A percentile compares a stretch with the other conserved stretches of the same genome.
Conservation (phyloP, 2,888 invertebrate species). For the Cabera pusaria region DNA sequence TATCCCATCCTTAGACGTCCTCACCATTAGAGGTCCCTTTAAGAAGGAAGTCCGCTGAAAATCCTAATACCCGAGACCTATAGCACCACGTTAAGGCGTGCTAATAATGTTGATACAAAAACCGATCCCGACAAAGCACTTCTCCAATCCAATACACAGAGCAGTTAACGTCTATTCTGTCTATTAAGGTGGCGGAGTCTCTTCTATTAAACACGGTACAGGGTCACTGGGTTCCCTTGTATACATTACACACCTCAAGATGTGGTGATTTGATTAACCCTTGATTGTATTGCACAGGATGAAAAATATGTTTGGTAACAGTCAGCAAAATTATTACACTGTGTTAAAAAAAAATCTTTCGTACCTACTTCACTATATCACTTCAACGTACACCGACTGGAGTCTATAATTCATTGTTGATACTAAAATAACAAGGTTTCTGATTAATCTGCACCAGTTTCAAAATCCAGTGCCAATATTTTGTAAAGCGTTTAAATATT, state of each 20-base stretch:
- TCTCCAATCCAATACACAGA: conserved; percentile 55
- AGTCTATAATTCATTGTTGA: conserved; percentile 23
- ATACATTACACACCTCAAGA: conserved; percentile 59
- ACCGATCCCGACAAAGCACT: conserved; percentile 44
- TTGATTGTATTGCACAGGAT: conserved; percentile 21
- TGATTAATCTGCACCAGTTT: conserved; percentile 29
- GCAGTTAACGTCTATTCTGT: conserved; percentile 58
- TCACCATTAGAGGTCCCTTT: conserved; percentile 41
- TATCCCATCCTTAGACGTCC: conserved; percentile 50
- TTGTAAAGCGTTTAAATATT: too few species aligned
- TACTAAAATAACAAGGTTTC: conserved; percentile 25
- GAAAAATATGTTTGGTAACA: too few species aligned
- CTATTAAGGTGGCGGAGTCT: conserved; percentile 77
- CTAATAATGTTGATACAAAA: conserved; percentile 10
- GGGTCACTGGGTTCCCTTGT: conserved; percentile 61
- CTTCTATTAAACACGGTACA: conserved; percentile 72
- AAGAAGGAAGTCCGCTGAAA: conserved; percentile 27
- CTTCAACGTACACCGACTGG: conserved; percentile 22
- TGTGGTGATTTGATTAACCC: conserved; percentile 70
- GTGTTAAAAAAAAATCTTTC: conserved; percentile 14
- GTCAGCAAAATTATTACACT: conserved; percentile 7
- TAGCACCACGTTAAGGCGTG: conserved; percentile 30
- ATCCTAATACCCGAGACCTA: conserved; percentile 23
- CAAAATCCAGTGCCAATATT: conserved; percentile 20
- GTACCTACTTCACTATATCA: conserved; percentile 12